phyloP scores from a whole-genome alignment of 2,113 vertebrate species.

The Pheucticus melanocephalus region DNA sequence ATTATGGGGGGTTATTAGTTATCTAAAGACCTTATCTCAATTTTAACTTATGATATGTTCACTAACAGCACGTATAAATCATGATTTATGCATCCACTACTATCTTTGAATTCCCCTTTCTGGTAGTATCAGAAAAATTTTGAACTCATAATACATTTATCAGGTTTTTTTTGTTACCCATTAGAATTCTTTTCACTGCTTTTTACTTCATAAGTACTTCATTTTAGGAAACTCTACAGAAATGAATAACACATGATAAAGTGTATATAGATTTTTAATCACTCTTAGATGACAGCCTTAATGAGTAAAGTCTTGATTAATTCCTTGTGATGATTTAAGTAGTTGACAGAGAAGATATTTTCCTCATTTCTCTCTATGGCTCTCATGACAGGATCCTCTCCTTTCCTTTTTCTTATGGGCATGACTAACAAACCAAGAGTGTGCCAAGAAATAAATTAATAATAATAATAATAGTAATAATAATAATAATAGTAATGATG shows the following conservation, averaged over 20 bases:
- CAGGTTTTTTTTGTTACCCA: not conserved
- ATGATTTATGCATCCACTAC: not conserved
- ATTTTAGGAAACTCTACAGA: not conserved
- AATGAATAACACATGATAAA: slow-evolving; percentile 1
- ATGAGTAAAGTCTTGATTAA: slow-evolving; percentile 37
- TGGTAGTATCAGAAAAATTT: not conserved
- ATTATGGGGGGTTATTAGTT: not conserved
- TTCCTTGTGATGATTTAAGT: not conserved
- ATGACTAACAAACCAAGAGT: not conserved
- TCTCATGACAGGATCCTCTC: not conserved
- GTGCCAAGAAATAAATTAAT: not conserved
- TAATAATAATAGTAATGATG: not conserved
- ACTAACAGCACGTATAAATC: not conserved
- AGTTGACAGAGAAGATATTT: slow-evolving; percentile 7
- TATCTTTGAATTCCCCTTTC: not conserved
- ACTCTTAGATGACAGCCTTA: not conserved
- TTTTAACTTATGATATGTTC: not conserved
- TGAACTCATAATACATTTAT: not conserved
- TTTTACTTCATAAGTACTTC: slow-evolving; percentile 1
- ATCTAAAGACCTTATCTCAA: slow-evolving; percentile 3
- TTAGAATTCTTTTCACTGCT: not conserved
- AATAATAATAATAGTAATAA: not conserved
- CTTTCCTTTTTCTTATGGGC: not conserved
- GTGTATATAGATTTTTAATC: slow-evolving; percentile 3
- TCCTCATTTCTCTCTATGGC: not conserved